Conservation (phyloP, 2,888 invertebrate genomes). For the Cabera pusaria region DNA sequence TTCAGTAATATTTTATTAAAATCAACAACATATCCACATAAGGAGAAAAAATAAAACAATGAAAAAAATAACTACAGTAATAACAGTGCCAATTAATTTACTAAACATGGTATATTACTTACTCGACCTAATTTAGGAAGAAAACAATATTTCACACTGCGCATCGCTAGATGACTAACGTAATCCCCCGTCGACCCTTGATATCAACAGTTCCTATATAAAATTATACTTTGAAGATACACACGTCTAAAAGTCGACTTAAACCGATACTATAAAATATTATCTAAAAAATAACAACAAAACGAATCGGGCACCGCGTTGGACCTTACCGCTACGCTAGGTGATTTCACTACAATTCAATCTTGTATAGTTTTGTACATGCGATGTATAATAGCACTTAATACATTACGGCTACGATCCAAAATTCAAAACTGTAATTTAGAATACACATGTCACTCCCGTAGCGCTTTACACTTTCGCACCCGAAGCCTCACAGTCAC, state of each 20-base stretch:
- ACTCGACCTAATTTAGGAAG: constrained; percentile 41
- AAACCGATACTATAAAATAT: constrained; percentile 72
- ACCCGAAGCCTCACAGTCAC: constrained; percentile 12
- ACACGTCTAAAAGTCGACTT: constrained; percentile 63
- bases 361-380: constrained; percentile 75
- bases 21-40: constrained; percentile 68
- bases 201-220: constrained; percentile 56
- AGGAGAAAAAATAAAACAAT: constrained; percentile 61
- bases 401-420: constrained; percentile 57
- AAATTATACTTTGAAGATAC: constrained; percentile 58
- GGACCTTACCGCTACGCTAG: constrained; percentile 45
- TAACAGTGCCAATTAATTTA: constrained; percentile 78
- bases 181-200: constrained; percentile 42
- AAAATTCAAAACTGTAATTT: constrained; percentile 67
- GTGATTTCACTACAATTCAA: constrained; percentile 71
- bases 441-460: constrained; percentile 60
- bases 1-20: constrained; percentile 70
- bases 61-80: constrained; percentile 68
- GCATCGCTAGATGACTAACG: constrained; percentile 33
- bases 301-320: constrained; percentile 37
- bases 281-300: constrained; percentile 78
- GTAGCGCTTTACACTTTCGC: constrained; percentile 3
- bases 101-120: constrained; percentile 53
- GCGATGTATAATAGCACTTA: constrained; percentile 73
- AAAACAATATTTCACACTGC: constrained; percentile 32